Evolutionary conservation across 2,888 invertebrate genomes (phyloP), one percentile per base, ranked within the genome.

Genomic region (Pollenia angustigena): DNA sequence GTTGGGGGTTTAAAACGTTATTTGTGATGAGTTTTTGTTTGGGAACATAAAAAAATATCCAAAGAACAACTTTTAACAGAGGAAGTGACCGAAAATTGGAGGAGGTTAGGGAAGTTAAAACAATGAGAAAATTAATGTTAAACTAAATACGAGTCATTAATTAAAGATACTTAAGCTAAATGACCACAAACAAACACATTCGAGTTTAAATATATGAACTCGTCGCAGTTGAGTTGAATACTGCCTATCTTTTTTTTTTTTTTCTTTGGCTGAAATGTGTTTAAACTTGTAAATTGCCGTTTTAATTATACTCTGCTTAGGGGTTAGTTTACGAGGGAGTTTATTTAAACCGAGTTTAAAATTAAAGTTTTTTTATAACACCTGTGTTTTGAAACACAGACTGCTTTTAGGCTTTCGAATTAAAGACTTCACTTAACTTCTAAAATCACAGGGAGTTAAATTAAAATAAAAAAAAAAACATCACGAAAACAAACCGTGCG

Each of bases 111-210:
- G 76, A 72, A 81, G 72, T 74, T 76, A 23, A 76, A 80, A 84
- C 76, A 87, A 84, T 84, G 81, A 68, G 56, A 84, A 81, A 82
- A 86, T 86, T 86, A 86, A 84, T 84, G 83, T 84, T 52, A 46
- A 81, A 76, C 75, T 87, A 87, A 87, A 87, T 81, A 81, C 76
- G 60, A 87, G 76, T 84, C 86, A 87, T 87, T 84, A 84, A 84
- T 84, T 81, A 81, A 72, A 76, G 79, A 72, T 87, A 81, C 66
- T 87, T 84, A 84, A 87, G 66, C 54, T 81, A 84, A 84, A 84
- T 87, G 76, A 62, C 87, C 76, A 64, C 68, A 71, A 71, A 75
- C 69, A 85, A 58, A 58, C 42, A 78, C 23, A 52, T 32, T 64
- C 9, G 8, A 0, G 11, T 23, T 16, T 10, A 14, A 23, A 12